These are phyloP conservation scores for Monochamus saltuarius DNA, from an alignment of 1,140 invertebrate genomes.

Conservation along the genomic window DNA sequence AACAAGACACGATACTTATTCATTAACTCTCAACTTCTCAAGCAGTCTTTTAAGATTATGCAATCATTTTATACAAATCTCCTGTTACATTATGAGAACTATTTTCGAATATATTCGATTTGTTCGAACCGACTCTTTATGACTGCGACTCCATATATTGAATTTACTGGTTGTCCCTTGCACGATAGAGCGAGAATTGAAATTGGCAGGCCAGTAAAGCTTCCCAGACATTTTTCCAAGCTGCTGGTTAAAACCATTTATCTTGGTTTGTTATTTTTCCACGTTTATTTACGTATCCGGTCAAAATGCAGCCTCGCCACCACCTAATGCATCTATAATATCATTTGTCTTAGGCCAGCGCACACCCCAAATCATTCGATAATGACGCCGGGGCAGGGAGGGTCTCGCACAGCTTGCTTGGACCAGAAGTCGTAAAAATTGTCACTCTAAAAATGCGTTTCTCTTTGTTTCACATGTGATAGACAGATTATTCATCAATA, in stretches of 20 bases:
- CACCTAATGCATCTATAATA: constrained; percentile 47
- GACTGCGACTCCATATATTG: constrained; percentile 36
- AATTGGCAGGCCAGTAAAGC: constrained; percentile 30
- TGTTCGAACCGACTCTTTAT: constrained; percentile 30
- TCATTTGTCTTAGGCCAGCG: constrained; percentile 44
- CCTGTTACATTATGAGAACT: too few relatives aligned
- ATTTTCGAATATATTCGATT: too few relatives aligned
- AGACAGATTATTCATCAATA: too few relatives aligned
- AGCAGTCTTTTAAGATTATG: too few relatives aligned
- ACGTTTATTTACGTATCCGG: constrained; percentile 43
- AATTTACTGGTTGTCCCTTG: constrained; percentile 32
- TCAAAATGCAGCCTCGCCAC: constrained; percentile 31
- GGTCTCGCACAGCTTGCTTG: background rate
- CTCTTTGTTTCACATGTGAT: too few relatives aligned
- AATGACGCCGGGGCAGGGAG: constrained; percentile 14
- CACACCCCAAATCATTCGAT: constrained; percentile 27
- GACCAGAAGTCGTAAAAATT: too few relatives aligned
- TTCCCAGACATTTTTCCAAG: constrained; percentile 39
- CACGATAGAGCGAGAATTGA: constrained; percentile 32
- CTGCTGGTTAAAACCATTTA: constrained; percentile 42
- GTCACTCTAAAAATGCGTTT: too few relatives aligned
- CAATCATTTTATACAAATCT: too few relatives aligned
- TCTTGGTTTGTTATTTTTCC: constrained; percentile 45
- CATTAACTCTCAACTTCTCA: too few relatives aligned
- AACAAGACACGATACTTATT: background rate